These are phyloP conservation scores for Baryphthengus martii DNA, from an alignment of 2,113 vertebrate genomes.

Conservation along the genomic window DNA sequence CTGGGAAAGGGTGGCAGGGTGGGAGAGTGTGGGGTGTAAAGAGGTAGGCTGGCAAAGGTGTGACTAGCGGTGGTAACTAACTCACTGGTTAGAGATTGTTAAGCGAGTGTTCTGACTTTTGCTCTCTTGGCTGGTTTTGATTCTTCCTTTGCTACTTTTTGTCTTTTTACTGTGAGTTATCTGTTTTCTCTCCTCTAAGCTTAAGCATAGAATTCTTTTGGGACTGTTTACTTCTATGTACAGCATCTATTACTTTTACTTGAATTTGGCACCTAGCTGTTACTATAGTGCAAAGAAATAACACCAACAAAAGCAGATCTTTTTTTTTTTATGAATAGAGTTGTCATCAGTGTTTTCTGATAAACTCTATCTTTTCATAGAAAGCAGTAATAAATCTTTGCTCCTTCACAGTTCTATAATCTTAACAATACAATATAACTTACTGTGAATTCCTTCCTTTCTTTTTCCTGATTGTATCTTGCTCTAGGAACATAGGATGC, in stretches of 20 bases:
- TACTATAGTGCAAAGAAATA: background rate
- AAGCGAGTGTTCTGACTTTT: background rate
- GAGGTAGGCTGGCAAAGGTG: background rate
- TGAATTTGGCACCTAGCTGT: background rate
- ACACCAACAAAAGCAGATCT: background rate
- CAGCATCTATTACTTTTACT: background rate
- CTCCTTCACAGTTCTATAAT: background rate
- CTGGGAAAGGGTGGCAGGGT: background rate
- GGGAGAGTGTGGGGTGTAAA: background rate
- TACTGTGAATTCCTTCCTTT: background rate
- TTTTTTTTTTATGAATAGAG: background rate
- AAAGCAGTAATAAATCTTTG: background rate
- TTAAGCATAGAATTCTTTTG: background rate
- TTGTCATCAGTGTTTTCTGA: background rate
- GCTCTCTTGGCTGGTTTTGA: background rate
- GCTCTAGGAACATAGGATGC: background rate
- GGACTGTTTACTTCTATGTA: background rate
- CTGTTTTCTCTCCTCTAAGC: background rate
- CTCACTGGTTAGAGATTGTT: background rate
- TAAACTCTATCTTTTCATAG: background rate
- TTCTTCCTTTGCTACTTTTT: background rate
- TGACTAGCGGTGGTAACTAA: background rate
- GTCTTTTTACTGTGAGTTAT: background rate
- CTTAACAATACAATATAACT: background rate
- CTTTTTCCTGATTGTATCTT: background rate